A percentile compares a stretch with the other conserved stretches of the same genome.
Conservation (phyloP, 1,140 invertebrate genomes). For the Halictus rubicundus region DNA sequence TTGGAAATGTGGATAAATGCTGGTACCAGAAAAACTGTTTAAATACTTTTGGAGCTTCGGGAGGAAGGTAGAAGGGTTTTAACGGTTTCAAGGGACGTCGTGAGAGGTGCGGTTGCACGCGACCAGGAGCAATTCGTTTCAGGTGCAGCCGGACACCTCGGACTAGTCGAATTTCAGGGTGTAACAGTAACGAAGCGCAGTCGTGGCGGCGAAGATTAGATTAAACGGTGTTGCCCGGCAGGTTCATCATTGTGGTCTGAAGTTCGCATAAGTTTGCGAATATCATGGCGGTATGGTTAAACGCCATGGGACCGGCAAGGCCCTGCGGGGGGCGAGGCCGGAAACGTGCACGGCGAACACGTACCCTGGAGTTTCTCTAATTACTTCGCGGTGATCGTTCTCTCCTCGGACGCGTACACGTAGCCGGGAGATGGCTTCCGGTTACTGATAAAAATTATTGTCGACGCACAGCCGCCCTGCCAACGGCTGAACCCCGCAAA, state of each 20-base stretch:
- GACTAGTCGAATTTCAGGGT: conserved; percentile 18
- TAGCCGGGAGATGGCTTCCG: too few species aligned
- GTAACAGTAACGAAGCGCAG: conserved; percentile 20
- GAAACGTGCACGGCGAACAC: not conserved
- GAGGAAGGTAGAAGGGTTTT: too few species aligned
- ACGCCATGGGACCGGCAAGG: not conserved
- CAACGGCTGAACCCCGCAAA: too few species aligned
- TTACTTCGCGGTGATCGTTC: conserved; percentile 2
- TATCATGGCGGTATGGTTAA: conserved; percentile 13
- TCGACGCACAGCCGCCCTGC: too few species aligned
- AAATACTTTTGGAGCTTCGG: too few species aligned
- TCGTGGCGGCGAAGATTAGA: conserved; percentile 31
- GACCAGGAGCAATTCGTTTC: not conserved
- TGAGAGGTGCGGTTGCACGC: not conserved
- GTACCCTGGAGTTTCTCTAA: conserved; percentile 1
- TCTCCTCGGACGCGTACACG: not conserved
- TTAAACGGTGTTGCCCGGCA: conserved; percentile 17
- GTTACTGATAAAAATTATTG: too few species aligned
- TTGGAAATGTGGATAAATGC: too few species aligned
- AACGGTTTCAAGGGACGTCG: too few species aligned
- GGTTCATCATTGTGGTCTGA: conserved; percentile 23
- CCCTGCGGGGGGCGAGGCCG: too few species aligned
- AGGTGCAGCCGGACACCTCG: not conserved
- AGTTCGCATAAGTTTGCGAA: conserved; percentile 27
- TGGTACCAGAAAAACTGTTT: too few species aligned